A percentile compares a stretch with the other conserved stretches of the same genome.
Conservation (phyloP, 2,113 vertebrate genomes). For the Alexandromys fortis region DNA sequence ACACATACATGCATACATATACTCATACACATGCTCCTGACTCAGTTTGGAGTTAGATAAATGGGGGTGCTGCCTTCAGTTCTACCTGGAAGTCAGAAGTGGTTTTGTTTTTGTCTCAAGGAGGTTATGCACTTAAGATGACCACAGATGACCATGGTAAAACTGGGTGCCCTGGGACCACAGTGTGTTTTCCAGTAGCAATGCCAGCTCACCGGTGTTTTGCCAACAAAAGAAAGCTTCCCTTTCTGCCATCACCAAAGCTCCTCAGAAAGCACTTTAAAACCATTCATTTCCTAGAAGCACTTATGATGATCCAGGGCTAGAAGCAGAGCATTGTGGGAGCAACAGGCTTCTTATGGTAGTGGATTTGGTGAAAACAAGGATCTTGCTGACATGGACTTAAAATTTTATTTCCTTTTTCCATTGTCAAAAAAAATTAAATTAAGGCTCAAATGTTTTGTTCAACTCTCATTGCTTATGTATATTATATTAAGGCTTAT, state of each 20-base stretch:
- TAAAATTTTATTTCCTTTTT: constrained; percentile 69
- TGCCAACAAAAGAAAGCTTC: constrained; percentile 17
- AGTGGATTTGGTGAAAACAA: constrained; percentile 57
- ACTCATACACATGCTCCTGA: background rate
- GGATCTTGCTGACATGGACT: constrained; percentile 67
- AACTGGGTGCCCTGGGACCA: too few relatives aligned
- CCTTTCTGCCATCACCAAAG: constrained; percentile 13
- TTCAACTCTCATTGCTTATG: constrained; percentile 78
- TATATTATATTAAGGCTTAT: constrained; percentile 77
- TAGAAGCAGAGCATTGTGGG: background rate
- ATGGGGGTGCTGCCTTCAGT: background rate
- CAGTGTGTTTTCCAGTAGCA: background rate
- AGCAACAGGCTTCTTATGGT: constrained; percentile 60
- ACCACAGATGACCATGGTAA: background rate
- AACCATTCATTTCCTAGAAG: constrained; percentile 28
- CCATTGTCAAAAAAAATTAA: constrained; percentile 50
- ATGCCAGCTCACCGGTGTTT: background rate
- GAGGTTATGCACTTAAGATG: background rate
- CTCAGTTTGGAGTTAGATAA: background rate
- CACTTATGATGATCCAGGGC: background rate
- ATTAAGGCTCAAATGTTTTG: constrained; percentile 77
- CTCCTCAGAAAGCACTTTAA: constrained; percentile 19
- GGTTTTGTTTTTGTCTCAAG: background rate
- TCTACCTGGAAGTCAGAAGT: background rate
- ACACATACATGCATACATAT: background rate